Evolutionary conservation across 2,113 vertebrate species (phyloP).

Genomic region (Macquaria australasica): DNA sequence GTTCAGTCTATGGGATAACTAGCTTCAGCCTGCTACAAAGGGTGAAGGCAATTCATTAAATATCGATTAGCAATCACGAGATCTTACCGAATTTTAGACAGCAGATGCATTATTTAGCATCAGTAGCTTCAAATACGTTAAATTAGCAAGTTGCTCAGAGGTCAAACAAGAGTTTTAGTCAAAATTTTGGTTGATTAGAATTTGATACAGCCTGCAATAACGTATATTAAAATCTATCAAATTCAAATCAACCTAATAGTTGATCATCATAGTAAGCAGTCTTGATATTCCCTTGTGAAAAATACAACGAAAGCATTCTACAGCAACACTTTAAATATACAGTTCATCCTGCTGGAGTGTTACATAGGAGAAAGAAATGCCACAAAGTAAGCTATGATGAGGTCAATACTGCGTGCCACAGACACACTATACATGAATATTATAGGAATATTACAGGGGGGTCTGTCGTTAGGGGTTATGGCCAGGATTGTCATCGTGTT

Average conservation of each 20-base stretch:
- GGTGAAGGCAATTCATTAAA: slow-evolving; percentile 47
- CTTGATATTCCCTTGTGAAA: background rate
- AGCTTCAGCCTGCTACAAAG: slow-evolving; percentile 24
- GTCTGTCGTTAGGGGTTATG: slow-evolving; percentile 47
- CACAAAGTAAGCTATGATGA: slow-evolving; percentile 43
- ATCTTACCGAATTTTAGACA: slow-evolving; percentile 25
- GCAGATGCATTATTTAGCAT: slow-evolving; percentile 30
- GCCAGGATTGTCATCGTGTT: slow-evolving; percentile 50
- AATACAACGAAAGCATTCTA: background rate
- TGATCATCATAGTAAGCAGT: background rate
- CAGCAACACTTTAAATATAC: background rate
- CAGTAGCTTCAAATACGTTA: background rate
- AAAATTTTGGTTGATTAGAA: slow-evolving; percentile 6
- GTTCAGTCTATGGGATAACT: slow-evolving; percentile 28
- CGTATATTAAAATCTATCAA: slow-evolving; percentile 36
- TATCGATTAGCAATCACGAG: slow-evolving; percentile 46
- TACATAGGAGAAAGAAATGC: slow-evolving; percentile 28
- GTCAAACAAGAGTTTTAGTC: slow-evolving; percentile 12
- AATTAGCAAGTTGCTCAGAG: slow-evolving; percentile 7
- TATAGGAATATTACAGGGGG: slow-evolving; percentile 37
- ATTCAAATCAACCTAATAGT: slow-evolving; percentile 20
- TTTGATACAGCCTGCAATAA: slow-evolving; percentile 1
- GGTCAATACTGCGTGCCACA: slow-evolving; percentile 43
- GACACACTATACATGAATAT: slow-evolving; percentile 13
- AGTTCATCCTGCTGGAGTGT: slow-evolving; percentile 4